A percentile compares a stretch with the other conserved stretches of the same genome.
Conservation (phyloP, 2,888 invertebrate genomes). For the Tuberolachnus salignus region DNA sequence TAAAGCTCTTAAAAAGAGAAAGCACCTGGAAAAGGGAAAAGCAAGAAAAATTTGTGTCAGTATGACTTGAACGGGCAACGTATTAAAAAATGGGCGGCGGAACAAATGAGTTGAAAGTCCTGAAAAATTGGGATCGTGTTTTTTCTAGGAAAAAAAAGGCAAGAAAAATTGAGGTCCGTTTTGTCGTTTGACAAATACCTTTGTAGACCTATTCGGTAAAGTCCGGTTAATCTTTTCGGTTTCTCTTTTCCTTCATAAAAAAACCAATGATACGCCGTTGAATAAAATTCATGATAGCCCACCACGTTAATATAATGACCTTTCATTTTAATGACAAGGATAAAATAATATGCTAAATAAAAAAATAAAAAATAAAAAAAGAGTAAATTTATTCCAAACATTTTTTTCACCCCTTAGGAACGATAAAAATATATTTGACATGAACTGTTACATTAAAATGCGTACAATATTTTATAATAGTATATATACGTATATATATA, state of each 20-base stretch:
- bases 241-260: slow-evolving; percentile 14
- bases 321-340: slow-evolving; percentile 7
- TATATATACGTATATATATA: no score
- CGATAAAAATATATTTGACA: no score
- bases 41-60: slow-evolving; percentile 52
- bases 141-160: slow-evolving; percentile 30
- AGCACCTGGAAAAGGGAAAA: slow-evolving; percentile 40
- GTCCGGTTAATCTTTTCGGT: slow-evolving; percentile 48
- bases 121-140: slow-evolving; percentile 54
- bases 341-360: slow-evolving; percentile 33
- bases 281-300: slow-evolving; percentile 23
- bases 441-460: not conserved
- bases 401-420: not conserved
- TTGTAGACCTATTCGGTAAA: slow-evolving; percentile 22
- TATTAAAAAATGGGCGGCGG: slow-evolving; percentile 51
- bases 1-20: slow-evolving; percentile 29
- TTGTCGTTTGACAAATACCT: slow-evolving; percentile 54
- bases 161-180: slow-evolving; percentile 54
- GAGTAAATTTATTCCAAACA: not conserved
- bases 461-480: not conserved
- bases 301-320: not conserved
- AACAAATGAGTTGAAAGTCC: slow-evolving; percentile 55
- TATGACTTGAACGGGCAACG: slow-evolving; percentile 40
- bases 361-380: slow-evolving; percentile 4
- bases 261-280: slow-evolving; percentile 16